Percentiles rank a stretch among this genome's conserved stretches.
Evolutionary conservation across 1,140 invertebrate genomes (phyloP).

Genomic region (Aplysia californica): DNA sequence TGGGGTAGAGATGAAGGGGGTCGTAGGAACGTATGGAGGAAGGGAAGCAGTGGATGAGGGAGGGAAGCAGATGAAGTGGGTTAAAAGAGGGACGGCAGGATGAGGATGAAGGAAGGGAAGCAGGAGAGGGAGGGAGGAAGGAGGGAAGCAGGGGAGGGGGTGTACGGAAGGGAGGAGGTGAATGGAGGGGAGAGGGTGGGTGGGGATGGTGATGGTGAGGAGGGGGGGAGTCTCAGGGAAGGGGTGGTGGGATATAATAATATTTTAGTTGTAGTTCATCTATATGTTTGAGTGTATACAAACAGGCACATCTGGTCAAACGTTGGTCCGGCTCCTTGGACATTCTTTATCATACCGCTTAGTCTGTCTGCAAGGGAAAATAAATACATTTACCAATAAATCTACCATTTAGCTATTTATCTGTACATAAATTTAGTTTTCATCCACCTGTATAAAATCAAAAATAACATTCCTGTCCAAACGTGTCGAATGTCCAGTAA

Average conservation of each 20-base stretch:
- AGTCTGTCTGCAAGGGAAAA: too few species aligned
- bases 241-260: not conserved
- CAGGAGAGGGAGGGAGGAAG: too few species aligned
- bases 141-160: not conserved
- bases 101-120: not conserved
- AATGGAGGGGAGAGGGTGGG: not conserved
- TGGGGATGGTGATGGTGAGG: not conserved
- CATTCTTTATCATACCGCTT: too few species aligned
- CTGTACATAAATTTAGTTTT: too few species aligned
- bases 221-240: not conserved
- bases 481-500: too few species aligned
- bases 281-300: too few species aligned
- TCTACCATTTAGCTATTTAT: too few species aligned
- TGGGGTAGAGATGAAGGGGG: not conserved
- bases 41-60: not conserved
- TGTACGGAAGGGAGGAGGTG: not conserved
- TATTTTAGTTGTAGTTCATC: not conserved
- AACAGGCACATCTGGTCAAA: too few species aligned
- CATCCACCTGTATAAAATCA: too few species aligned
- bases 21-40: not conserved
- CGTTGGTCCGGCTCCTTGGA: too few species aligned
- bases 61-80: not conserved
- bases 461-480: too few species aligned
- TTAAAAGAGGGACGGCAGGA: not conserved
- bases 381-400: too few species aligned